Base-by-base conservation (phyloP, 2,113 vertebrate species). In the Polypterus bichir region DNA sequence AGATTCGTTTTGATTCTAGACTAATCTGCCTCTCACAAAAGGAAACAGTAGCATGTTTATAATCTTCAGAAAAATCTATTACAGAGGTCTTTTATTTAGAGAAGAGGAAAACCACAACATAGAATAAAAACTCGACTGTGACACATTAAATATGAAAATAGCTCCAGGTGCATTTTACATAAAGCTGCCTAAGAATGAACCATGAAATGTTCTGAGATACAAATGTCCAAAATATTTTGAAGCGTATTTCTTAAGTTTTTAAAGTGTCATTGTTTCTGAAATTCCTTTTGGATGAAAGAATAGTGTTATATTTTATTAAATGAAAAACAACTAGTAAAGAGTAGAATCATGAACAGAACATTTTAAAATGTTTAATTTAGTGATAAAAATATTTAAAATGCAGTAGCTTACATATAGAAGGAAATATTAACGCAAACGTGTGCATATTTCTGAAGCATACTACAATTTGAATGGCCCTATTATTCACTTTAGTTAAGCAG, bases 11-110 rank as follows among this genome's bases (percentile, higher is more conserved):
- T 48, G 49, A 48, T 55, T 45, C 54, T 44, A 62, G 10, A 45
- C 4, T 60, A 57, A 66, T 62, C 65, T 66, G 65, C 61, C 51
- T 46, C 27, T n/a, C 46, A 66, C 27, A 55, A 52, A 27, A 53
- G 11, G 5, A 44, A 58, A 56, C 44, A 44, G 11, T 47, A 9
- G 9, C 7, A 47, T 54, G 58, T 9, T 46, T 48, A 61, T n/a
- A 62, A 49, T 61, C 48, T 45, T 44, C 46, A 48, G 6, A 7
- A 11, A 57, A 65, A 66, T 62, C 49, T 61, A 62, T 49, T 46
- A 53, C 59, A 51, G 49, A 51, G 49, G 49, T 6, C 6, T 51
- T 51, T 51, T 9, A 7, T 51, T 51, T 51, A 51, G 6, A 9
- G 9, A 7, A 7, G 9, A 7, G 6, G 6, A 7, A 51, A 51